phyloP scores from a whole-genome alignment of 2,113 vertebrate species.

The Anolis carolinensis region DNA sequence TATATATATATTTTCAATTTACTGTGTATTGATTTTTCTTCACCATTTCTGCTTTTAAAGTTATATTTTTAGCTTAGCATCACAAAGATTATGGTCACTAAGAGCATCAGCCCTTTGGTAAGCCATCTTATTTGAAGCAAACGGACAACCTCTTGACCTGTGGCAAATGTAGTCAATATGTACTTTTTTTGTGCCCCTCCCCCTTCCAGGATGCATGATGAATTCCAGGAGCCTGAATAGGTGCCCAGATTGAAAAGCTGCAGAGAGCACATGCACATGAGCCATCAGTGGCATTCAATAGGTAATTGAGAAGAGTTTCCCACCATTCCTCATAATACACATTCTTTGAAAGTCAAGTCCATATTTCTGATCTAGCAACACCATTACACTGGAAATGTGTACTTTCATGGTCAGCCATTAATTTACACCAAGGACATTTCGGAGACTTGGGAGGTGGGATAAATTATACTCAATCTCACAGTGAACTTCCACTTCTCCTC shows the following conservation, averaged over 20 bases:
- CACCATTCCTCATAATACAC: background rate
- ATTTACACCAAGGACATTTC: background rate
- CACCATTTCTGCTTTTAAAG: slow-evolving; percentile 10
- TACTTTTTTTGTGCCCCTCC: background rate
- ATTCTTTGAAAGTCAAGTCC: background rate
- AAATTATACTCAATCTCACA: background rate
- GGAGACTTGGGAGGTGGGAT: background rate
- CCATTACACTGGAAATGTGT: background rate
- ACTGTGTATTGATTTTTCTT: slow-evolving; percentile 32
- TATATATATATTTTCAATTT: slow-evolving; percentile 31
- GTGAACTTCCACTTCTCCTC: background rate
- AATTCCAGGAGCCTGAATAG: background rate
- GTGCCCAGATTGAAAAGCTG: background rate
- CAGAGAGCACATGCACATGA: no score
- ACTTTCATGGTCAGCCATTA: background rate
- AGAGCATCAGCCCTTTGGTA: slow-evolving; percentile 8
- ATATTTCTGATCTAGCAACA: background rate
- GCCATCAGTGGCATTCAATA: no score
- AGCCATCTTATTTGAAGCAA: slow-evolving; percentile 17
- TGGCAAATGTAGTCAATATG: background rate
- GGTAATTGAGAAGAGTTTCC: no score
- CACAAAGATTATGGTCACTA: slow-evolving; percentile 16
- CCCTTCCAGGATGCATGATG: background rate
- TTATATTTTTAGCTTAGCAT: slow-evolving; percentile 35
- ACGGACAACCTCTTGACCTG: slow-evolving; percentile 4